Percentiles rank a stretch among this genome's conserved stretches.
phyloP scores from a whole-genome alignment of 2,113 vertebrate genomes.

The Urocynchramus pylzowi region DNA sequence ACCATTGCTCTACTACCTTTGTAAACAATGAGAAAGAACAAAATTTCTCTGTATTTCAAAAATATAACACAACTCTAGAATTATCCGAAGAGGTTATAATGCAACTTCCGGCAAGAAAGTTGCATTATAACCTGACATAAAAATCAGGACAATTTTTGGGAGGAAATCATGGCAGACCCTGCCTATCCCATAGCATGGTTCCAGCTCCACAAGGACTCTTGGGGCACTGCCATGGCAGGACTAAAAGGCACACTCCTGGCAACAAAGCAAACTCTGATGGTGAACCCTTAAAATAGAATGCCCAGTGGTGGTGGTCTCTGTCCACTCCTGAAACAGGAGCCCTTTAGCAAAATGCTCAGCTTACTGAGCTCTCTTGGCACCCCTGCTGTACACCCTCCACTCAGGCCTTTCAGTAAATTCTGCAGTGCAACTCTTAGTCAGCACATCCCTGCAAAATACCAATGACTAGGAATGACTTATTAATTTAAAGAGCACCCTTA shows the following conservation, averaged over 20 bases:
- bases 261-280: neutral
- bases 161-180: neutral
- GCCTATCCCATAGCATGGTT: neutral
- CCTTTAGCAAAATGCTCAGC: neutral
- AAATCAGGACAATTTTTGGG: neutral
- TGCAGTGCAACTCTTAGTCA: neutral
- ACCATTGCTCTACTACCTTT: neutral
- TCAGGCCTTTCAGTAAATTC: neutral
- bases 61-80: neutral
- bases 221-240: neutral
- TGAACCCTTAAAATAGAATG: neutral
- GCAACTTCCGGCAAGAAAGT: neutral
- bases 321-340: fast-evolving
- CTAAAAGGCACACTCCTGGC: neutral
- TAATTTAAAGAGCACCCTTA: neutral
- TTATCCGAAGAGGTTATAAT: neutral
- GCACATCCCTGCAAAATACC: neutral
- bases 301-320: neutral
- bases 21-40: neutral
- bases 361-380: neutral
- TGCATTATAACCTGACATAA: neutral
- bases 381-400: neutral
- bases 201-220: neutral
- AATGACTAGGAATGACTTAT: neutral
- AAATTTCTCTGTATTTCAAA: neutral